Evolutionary conservation across 2,888 invertebrate genomes (phyloP).

Genomic region (Cylloceria caligata): DNA sequence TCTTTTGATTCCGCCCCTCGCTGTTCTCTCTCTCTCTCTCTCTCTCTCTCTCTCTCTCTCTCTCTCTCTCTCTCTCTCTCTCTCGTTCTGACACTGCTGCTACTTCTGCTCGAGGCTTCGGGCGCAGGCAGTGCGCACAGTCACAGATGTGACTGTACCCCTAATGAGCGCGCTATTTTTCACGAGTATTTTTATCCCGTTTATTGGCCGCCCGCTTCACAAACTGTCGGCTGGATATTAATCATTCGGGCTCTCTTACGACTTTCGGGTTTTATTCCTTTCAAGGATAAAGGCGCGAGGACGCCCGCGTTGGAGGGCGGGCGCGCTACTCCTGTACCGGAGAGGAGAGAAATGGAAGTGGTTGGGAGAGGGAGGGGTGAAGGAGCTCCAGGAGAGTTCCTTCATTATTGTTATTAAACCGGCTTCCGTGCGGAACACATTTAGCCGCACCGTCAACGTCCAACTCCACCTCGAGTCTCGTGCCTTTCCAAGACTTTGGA

Average conservation of each 20-base stretch:
- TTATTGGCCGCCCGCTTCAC: conserved; percentile 84
- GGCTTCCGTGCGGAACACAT: conserved; percentile 55
- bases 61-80: conserved; percentile 46
- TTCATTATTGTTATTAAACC: conserved; percentile 69
- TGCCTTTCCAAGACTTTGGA: conserved; percentile 29
- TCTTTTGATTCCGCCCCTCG: conserved; percentile 54
- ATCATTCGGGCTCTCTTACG: conserved; percentile 82
- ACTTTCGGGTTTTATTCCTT: conserved; percentile 81
- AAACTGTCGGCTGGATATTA: conserved; percentile 85
- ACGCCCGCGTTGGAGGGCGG: conserved; percentile 51
- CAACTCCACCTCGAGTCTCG: background rate
- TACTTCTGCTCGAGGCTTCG: conserved; percentile 42
- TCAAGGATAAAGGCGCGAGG: conserved; percentile 78
- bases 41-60: conserved; percentile 39
- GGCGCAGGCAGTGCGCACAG: conserved; percentile 71
- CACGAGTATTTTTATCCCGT: conserved; percentile 85
- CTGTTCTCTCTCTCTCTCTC: conserved; percentile 55
- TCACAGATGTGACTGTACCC: conserved; percentile 84
- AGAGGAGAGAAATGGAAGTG: conserved; percentile 53
- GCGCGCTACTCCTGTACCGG: conserved; percentile 41
- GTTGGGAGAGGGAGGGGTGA: conserved; percentile 46
- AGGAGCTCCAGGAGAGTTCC: conserved; percentile 62
- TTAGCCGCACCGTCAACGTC: conserved; percentile 10
- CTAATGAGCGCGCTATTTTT: conserved; percentile 85
- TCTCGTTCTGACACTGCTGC: conserved; percentile 39